Conservation (phyloP, 2,113 vertebrate species). For the Tretioscincus oriximinensis region DNA sequence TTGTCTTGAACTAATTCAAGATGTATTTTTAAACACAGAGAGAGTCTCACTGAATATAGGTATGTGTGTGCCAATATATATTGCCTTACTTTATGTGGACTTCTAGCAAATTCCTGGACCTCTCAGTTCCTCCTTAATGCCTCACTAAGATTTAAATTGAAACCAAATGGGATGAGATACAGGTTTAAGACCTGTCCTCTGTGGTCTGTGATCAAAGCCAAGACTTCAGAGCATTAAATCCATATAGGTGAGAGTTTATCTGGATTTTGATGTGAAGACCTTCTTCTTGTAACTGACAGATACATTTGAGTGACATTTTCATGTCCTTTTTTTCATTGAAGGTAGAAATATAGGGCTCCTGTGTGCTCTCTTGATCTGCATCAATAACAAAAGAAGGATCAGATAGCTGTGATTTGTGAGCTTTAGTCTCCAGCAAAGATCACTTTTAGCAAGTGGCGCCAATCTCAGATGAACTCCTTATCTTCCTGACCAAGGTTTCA, state of each 20-base stretch:
- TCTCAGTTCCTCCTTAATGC: constrained; percentile 50
- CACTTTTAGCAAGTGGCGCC: constrained; percentile 27
- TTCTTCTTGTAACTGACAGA: constrained; percentile 34
- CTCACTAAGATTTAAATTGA: constrained; percentile 50
- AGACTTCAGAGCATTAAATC: constrained; percentile 15
- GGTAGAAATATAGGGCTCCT: constrained; percentile 6
- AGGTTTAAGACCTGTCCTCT: constrained; percentile 34
- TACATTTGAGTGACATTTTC: constrained; percentile 18
- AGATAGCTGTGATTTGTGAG: constrained; percentile 52
- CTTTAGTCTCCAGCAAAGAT: constrained; percentile 55
- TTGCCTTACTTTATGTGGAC: neutral
- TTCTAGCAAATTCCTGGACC: neutral
- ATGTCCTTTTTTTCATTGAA: constrained; percentile 31
- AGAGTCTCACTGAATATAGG: too few relatives aligned
- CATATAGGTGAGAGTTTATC: constrained; percentile 42
- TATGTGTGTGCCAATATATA: too few relatives aligned
- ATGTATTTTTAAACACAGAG: neutral
- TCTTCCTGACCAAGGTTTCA: constrained; percentile 17
- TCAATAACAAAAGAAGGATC: constrained; percentile 48
- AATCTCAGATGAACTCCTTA: constrained; percentile 48
- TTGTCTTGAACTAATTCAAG: neutral
- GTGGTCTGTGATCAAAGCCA: constrained; percentile 19
- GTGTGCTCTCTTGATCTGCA: constrained; percentile 21
- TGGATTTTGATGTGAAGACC: constrained; percentile 33
- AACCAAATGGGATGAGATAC: constrained; percentile 44